Conservation (phyloP, 2,888 invertebrate genomes). For the Drosophila macrospina region DNA sequence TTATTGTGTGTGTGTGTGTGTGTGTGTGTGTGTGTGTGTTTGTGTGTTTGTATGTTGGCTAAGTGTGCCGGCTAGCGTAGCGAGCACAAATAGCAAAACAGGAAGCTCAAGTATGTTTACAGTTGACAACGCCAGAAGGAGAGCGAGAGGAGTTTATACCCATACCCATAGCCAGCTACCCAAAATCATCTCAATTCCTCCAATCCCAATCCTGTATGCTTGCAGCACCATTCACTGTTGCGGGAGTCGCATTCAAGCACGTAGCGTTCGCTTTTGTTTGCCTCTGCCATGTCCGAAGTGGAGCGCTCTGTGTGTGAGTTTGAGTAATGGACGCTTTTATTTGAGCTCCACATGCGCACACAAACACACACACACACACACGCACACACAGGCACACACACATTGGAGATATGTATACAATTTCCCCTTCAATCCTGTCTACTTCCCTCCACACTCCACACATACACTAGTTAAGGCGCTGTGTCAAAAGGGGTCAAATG, state of each 20-base stretch:
- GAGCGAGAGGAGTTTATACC: constrained; percentile 18
- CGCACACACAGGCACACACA: not conserved
- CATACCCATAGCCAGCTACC: not conserved
- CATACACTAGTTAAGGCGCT: constrained; percentile 37
- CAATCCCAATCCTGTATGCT: not conserved
- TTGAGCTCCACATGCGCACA: constrained; percentile 61
- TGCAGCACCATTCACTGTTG: constrained; percentile 25
- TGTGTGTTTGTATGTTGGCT: constrained; percentile 38
- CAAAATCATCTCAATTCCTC: not conserved
- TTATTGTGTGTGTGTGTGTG: constrained; percentile 15
- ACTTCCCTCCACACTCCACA: not conserved
- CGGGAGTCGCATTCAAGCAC: constrained; percentile 52
- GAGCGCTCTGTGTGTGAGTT: constrained; percentile 49
- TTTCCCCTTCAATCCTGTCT: not conserved
- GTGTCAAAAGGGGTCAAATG: constrained; percentile 83
- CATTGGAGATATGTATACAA: not conserved
- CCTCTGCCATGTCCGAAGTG: constrained; percentile 41
- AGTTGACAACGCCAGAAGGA: constrained; percentile 81
- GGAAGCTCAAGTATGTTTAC: constrained; percentile 81
- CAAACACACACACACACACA: not conserved
- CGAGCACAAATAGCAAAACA: constrained; percentile 77
- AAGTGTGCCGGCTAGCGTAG: constrained; percentile 50
- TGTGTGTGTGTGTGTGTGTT: constrained; percentile 29
- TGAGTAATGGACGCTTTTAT: constrained; percentile 83
- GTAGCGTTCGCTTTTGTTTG: constrained; percentile 66